phyloP scores from a whole-genome alignment of 2,888 invertebrate species.

The Branchipolynoe longqiensis region DNA sequence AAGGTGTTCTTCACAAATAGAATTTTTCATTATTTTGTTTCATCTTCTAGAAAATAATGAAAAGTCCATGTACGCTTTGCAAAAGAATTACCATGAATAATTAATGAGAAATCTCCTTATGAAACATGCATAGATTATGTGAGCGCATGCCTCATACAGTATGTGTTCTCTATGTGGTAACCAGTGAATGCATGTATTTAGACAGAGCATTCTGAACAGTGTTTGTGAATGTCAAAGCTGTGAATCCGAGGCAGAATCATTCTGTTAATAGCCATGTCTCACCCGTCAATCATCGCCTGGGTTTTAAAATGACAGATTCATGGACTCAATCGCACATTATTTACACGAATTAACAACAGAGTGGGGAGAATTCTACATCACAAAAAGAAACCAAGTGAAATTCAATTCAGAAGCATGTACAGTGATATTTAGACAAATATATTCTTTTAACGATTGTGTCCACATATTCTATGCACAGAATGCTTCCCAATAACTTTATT shows the following conservation, averaged over 20 bases:
- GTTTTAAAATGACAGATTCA: not conserved
- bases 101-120: too few relatives aligned
- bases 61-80: too few relatives aligned
- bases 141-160: too few relatives aligned
- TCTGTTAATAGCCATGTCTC: not conserved
- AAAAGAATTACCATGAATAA: too few relatives aligned
- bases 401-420: not conserved
- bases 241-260: not conserved
- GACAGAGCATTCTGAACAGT: not conserved
- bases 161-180: too few relatives aligned
- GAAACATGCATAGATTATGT: too few relatives aligned
- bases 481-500: not conserved
- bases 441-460: conserved; percentile 22
- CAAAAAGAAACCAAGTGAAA: not conserved
- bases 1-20: too few relatives aligned
- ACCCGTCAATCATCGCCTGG: conserved; percentile 38
- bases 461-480: conserved; percentile 1
- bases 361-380: not conserved
- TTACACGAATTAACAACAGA: not conserved
- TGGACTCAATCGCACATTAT: not conserved
- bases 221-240: not conserved
- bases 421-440: not conserved
- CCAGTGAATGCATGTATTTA: too few relatives aligned
- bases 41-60: too few relatives aligned
- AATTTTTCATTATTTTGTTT: too few relatives aligned